phyloP scores from a whole-genome alignment of 2,888 invertebrate species.

The Vesta saturnalis region DNA sequence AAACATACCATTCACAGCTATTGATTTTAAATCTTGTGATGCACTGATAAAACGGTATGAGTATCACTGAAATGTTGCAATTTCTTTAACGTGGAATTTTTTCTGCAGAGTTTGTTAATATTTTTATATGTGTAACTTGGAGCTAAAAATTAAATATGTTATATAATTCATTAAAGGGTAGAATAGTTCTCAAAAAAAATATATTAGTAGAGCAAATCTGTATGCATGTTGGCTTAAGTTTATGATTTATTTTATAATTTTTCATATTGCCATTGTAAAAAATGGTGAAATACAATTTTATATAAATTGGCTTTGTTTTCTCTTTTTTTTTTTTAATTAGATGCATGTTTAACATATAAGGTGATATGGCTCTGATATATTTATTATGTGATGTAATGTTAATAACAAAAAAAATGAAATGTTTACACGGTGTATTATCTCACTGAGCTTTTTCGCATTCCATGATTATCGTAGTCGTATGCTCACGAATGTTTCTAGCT shows the following conservation, averaged over 20 bases:
- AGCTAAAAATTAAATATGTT: constrained; percentile 22
- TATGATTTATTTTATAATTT: constrained; percentile 27
- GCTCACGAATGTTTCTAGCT: constrained; percentile 46
- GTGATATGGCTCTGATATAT: constrained; percentile 55
- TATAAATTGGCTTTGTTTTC: constrained; percentile 38
- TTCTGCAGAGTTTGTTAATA: constrained; percentile 17
- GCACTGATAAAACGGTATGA: constrained; percentile 20
- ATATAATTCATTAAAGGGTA: constrained; percentile 24
- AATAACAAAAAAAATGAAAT: constrained; percentile 49
- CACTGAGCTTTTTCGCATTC: constrained; percentile 47
- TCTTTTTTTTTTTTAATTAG: constrained; percentile 56
- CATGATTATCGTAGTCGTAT: constrained; percentile 41
- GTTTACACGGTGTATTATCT: constrained; percentile 46
- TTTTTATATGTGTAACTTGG: constrained; percentile 26
- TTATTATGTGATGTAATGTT: constrained; percentile 53
- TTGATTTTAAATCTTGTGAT: constrained; percentile 16
- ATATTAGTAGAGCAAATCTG: constrained; percentile 19
- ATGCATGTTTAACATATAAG: constrained; percentile 54
- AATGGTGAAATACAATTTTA: neutral
- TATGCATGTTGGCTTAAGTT: constrained; percentile 27
- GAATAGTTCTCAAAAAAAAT: constrained; percentile 3
- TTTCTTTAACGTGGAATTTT: neutral
- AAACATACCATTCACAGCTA: constrained; percentile 19
- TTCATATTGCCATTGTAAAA: constrained; percentile 23
- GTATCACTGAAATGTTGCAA: constrained; percentile 12